These are phyloP conservation scores for Ferdinandea cuprea DNA, from an alignment of 2,888 invertebrate genomes.

Conservation along the genomic window DNA sequence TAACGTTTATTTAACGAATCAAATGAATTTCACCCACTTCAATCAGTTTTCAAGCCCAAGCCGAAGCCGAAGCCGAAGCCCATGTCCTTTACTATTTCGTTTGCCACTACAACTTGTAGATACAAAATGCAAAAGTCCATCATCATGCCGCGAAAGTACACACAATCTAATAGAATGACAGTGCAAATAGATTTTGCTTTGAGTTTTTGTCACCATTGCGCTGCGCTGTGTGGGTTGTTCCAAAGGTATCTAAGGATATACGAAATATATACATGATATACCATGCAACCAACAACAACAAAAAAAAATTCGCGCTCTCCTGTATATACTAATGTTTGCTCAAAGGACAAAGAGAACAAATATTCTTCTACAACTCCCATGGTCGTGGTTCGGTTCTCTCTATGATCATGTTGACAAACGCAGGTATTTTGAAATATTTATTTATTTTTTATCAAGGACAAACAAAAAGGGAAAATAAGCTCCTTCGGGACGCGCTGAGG, in stretches of 20 bases:
- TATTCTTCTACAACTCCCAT: conserved; percentile 19
- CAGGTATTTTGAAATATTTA: conserved; percentile 61
- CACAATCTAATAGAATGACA: conserved; percentile 56
- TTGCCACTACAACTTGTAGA: conserved; percentile 4
- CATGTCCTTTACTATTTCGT: conserved; percentile 51
- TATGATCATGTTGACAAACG: conserved; percentile 72
- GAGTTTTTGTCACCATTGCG: conserved; percentile 37
- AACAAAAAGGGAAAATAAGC: conserved; percentile 49
- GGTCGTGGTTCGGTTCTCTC: conserved; percentile 16
- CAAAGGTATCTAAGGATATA: too few relatives aligned
- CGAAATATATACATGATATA: not conserved
- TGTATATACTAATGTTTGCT: conserved; percentile 61
- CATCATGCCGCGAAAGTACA: conserved; percentile 41
- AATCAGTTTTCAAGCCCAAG: too few relatives aligned
- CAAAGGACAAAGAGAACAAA: conserved; percentile 57
- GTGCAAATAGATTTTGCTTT: conserved; percentile 73
- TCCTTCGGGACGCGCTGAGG: conserved; percentile 48
- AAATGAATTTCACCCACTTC: conserved; percentile 68
- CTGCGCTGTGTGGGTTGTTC: conserved; percentile 12
- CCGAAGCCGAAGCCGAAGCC: too few relatives aligned
- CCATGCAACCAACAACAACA: not conserved
- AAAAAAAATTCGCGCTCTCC: conserved; percentile 14
- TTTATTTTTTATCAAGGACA: conserved; percentile 44
- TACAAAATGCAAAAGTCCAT: conserved; percentile 56
- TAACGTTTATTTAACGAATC: conserved; percentile 72